phyloP scores from a whole-genome alignment of 2,888 invertebrate genomes.

The Marasmarcha lunaedactyla region DNA sequence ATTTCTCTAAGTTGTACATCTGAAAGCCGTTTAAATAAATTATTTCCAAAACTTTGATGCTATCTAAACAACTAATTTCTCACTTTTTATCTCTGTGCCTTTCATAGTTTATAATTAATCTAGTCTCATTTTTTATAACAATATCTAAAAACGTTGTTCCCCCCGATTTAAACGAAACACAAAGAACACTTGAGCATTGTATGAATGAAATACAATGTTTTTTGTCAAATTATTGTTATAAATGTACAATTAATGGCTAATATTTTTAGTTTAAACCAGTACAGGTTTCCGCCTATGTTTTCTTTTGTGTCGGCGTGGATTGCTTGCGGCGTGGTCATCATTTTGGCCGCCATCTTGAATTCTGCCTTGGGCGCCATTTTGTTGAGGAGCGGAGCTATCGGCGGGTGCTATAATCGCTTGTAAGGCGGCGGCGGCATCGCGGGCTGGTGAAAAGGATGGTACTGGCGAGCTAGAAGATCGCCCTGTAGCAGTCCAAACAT shows the following conservation, averaged over 20 bases:
- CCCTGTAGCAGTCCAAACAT: constrained; percentile 55
- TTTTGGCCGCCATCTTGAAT: constrained; percentile 19
- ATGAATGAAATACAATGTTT: neutral
- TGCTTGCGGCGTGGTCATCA: constrained; percentile 16
- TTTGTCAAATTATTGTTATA: constrained; percentile 8
- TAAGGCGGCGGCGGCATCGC: constrained; percentile 41
- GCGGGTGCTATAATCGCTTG: constrained; percentile 64
- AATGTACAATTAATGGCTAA: constrained; percentile 16
- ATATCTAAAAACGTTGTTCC: constrained; percentile 1
- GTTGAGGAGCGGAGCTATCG: constrained; percentile 19
- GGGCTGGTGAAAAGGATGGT: constrained; percentile 61
- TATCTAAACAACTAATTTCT: no score
- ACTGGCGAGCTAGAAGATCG: constrained; percentile 59
- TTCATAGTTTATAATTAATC: no score
- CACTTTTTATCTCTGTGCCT: constrained; percentile 1
- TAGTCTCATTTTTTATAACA: neutral
- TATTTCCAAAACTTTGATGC: no score
- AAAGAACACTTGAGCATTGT: neutral
- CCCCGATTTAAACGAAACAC: neutral
- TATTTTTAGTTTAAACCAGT: constrained; percentile 35
- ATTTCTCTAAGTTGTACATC: no score
- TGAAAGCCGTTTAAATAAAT: no score
- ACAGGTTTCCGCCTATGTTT: constrained; percentile 55
- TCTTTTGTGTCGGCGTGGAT: constrained; percentile 31
- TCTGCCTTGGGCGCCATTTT: constrained; percentile 17